Percentiles rank a stretch among this genome's conserved stretches.
These are phyloP conservation scores for Linepithema humile DNA, from an alignment of 1,140 invertebrate genomes.

Conservation along the genomic window DNA sequence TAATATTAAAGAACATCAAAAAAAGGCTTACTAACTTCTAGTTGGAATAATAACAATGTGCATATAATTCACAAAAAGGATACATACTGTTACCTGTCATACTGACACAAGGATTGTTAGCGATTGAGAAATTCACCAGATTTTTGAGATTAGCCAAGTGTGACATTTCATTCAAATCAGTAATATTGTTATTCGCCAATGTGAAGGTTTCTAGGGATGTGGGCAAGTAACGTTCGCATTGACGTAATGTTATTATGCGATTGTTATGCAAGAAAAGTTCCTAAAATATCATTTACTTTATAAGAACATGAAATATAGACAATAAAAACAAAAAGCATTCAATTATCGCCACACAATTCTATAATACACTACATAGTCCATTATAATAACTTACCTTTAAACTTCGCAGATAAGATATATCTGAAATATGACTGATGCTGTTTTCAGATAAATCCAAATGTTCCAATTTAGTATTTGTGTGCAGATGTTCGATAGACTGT, in stretches of 20 bases:
- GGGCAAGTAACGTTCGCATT: slow-evolving; percentile 93
- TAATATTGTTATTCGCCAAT: slow-evolving; percentile 93
- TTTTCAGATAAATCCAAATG: slow-evolving; percentile 95
- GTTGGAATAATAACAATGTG: background rate
- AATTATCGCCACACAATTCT: slow-evolving; percentile 17
- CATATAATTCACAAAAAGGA: slow-evolving; percentile 84
- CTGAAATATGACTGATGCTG: slow-evolving; percentile 92
- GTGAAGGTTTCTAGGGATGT: slow-evolving; percentile 90
- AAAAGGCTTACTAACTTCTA: slow-evolving; percentile 45
- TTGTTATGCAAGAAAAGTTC: slow-evolving; percentile 94
- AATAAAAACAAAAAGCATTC: background rate
- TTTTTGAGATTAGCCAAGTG: slow-evolving; percentile 90
- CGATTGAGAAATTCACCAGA: slow-evolving; percentile 92
- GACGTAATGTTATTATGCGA: slow-evolving; percentile 91
- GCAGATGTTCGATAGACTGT: slow-evolving; percentile 95
- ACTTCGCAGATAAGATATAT: slow-evolving; percentile 92
- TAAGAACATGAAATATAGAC: slow-evolving; percentile 14
- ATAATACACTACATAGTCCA: slow-evolving; percentile 53
- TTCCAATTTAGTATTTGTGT: slow-evolving; percentile 91
- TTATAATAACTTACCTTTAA: slow-evolving; percentile 87
- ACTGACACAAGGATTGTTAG: slow-evolving; percentile 94
- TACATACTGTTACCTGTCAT: slow-evolving; percentile 89
- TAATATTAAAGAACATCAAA: slow-evolving; percentile 19
- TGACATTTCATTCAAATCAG: slow-evolving; percentile 94
- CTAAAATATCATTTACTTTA: slow-evolving; percentile 85